Evolutionary conservation across 2,113 vertebrate species (phyloP).

Genomic region (Hiodon tergisus): DNA sequence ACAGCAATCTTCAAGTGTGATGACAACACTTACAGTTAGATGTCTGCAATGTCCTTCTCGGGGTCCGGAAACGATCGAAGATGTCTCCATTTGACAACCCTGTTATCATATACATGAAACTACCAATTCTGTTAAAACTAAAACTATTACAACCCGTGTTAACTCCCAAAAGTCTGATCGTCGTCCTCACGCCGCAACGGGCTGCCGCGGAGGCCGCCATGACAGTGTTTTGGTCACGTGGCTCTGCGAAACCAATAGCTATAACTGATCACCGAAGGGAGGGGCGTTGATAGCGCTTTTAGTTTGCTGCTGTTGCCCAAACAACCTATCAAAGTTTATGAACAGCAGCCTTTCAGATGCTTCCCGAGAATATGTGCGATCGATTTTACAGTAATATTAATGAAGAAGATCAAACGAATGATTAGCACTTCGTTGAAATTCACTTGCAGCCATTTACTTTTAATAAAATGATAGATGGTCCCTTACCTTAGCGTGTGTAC

Average conservation of each 20-base stretch:
- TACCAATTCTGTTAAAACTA: constrained; percentile 42
- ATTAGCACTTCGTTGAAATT: too few species aligned
- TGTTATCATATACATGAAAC: constrained; percentile 24
- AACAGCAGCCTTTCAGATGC: too few species aligned
- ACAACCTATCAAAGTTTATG: too few species aligned
- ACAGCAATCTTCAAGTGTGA: neutral
- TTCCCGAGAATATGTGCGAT: too few species aligned
- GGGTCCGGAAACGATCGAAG: constrained; percentile 38
- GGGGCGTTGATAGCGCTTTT: neutral
- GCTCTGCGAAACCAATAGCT: constrained; percentile 37
- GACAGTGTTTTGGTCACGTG: constrained; percentile 60
- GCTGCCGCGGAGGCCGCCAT: constrained; percentile 62
- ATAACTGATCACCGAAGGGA: neutral
- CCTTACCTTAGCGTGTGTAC: neutral
- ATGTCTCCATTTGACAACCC: constrained; percentile 20
- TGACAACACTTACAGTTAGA: constrained; percentile 48
- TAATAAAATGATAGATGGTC: too few species aligned
- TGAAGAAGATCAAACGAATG: too few species aligned
- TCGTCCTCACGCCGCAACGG: constrained; percentile 53
- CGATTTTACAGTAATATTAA: too few species aligned
- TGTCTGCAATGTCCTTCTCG: constrained; percentile 55
- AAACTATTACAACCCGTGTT: constrained; percentile 48
- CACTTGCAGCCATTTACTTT: too few species aligned
- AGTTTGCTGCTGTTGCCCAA: too few species aligned
- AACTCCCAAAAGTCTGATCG: constrained; percentile 54